phyloP scores from a whole-genome alignment of 1,140 invertebrate species.

The Zaprionus africanus region DNA sequence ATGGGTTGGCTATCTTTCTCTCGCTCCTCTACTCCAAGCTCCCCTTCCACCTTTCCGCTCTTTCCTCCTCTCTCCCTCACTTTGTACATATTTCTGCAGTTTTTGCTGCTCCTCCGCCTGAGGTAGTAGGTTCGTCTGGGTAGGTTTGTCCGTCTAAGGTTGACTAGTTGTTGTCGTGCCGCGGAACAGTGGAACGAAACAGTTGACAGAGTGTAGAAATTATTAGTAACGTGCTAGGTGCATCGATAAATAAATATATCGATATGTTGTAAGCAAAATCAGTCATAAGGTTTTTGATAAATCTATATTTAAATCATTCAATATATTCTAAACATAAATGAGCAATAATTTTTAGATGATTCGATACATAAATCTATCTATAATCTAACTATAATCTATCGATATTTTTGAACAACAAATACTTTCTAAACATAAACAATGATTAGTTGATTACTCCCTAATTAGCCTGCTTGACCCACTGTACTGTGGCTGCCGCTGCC shows the following conservation, averaged over 20 bases:
- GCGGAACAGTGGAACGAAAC: conserved; percentile 8
- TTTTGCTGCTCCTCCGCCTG: conserved; percentile 35
- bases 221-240: background rate
- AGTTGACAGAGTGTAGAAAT: background rate
- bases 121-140: conserved; percentile 21
- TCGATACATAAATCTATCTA: background rate
- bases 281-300: too few species aligned
- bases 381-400: too few species aligned
- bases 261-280: background rate
- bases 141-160: conserved; percentile 40
- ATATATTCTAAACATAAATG: background rate
- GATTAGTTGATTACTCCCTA: background rate
- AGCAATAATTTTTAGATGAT: too few species aligned
- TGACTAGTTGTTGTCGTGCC: conserved; percentile 44
- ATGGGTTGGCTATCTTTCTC: conserved; percentile 28
- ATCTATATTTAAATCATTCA: too few species aligned
- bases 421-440: background rate
- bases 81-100: conserved; percentile 34
- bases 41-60: background rate
- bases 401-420: too few species aligned
- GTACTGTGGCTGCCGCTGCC: conserved; percentile 5
- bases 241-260: background rate
- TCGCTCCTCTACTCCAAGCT: conserved; percentile 8
- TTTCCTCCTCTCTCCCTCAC: background rate
- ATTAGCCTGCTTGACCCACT: conserved; percentile 1